Evolutionary conservation across 2,797 vertebrate genomes (phyloP), one percentile per base, ranked within the genome.

Genomic region (Bradypus variegatus): DNA sequence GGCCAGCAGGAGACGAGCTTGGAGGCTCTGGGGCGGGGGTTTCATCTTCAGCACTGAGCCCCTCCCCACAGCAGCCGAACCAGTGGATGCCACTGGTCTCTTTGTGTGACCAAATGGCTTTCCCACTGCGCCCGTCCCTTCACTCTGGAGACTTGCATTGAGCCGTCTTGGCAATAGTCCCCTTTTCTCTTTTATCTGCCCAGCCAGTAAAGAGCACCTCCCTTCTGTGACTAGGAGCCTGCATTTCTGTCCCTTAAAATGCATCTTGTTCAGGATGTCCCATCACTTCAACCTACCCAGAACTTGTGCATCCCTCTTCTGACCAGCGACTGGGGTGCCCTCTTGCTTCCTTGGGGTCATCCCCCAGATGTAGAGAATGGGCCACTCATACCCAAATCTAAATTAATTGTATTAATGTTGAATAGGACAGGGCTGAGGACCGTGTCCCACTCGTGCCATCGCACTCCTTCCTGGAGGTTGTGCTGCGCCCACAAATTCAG

Each of bases 391-490:
- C n/a, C 31, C 0, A 1, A 27, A 50, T 58, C 80, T 62, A 53
- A 60, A 38, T 72, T 50, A n/a, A 45, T 2, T 14, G 8, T 15
- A 29, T 41, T 27, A 2, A 7, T 36, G 7, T 27, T 11, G 53
- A 58, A 29, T 25, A 16, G 77, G 11, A 18, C 23, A 10, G 53
- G 82, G 31, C 48, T 55, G 38, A 65, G 38, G 50, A 70, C 65
- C 38, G n/a, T 0, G 33, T 15, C 14, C 7, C 11, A 1, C n/a
- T 64, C 8, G 8, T 1, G 2, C 27, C 15, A n/a, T n/a, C 3
- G 10, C 67, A 36, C 2, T 1, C 29, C 58, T 86, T 90, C 78
- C 69, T 73, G 65, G 16, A 70, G 27, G 15, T 48, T 5, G 13
- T 16, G 45, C n/a, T 31, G 16, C 0, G 1, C 41, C 41, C 60